A percentile compares a stretch with the other conserved stretches of the same genome.
Evolutionary conservation across 2,113 vertebrate genomes (phyloP).

Genomic region (Heliornis fulica): DNA sequence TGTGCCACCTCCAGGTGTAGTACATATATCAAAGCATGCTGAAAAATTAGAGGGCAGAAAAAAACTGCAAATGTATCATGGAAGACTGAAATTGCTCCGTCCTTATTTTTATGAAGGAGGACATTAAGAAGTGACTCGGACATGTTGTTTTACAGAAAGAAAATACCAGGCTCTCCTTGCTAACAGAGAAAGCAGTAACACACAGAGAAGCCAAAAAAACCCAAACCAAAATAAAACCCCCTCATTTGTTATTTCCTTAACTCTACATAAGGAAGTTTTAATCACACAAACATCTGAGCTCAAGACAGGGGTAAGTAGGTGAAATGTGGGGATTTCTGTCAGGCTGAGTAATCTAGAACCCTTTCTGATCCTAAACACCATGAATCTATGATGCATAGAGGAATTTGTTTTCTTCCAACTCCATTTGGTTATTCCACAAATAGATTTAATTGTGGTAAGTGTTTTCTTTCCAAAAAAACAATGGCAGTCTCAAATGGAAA

Average conservation of each 20-base stretch:
- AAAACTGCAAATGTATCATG: background rate
- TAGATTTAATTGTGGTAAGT: background rate
- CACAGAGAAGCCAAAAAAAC: background rate
- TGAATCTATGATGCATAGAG: background rate
- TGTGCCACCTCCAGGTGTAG: background rate
- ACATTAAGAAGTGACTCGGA: background rate
- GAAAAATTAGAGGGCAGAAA: background rate
- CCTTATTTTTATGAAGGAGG: background rate
- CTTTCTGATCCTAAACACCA: background rate
- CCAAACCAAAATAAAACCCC: too few species aligned
- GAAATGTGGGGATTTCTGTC: background rate
- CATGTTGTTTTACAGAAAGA: background rate
- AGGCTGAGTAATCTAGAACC: background rate
- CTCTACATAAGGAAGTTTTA: background rate
- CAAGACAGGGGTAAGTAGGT: background rate
- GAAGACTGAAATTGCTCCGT: background rate
- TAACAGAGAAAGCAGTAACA: background rate
- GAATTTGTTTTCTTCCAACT: background rate
- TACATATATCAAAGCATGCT: background rate
- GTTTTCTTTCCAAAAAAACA: background rate
- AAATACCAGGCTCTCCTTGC: background rate
- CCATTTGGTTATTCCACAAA: constrained; percentile 9
- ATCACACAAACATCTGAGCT: background rate
- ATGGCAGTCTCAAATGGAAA: background rate
- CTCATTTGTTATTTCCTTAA: background rate